Evolutionary conservation across 1,140 invertebrate species (phyloP).

Genomic region (Notospermus geniculatus): DNA sequence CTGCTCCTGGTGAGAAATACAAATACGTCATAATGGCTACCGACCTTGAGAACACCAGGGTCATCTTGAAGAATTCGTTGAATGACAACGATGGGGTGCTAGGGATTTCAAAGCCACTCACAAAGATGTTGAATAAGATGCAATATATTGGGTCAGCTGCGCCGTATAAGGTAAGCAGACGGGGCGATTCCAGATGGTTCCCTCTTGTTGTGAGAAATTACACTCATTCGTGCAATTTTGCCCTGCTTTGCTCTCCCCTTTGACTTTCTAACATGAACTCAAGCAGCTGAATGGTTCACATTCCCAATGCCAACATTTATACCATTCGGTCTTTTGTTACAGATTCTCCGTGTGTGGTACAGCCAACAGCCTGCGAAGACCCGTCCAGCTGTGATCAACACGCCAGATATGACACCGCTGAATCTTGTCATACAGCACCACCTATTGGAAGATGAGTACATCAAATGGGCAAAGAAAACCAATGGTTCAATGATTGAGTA

Average conservation of each 20-base stretch:
- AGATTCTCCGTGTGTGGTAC: constrained; percentile 21
- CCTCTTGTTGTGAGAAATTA: too few species aligned
- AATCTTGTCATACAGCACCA: constrained; percentile 23
- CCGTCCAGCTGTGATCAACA: constrained; percentile 20
- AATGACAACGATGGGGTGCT: background rate
- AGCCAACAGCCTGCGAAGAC: constrained; percentile 15
- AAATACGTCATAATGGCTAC: constrained; percentile 5
- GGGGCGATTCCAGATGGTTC: too few species aligned
- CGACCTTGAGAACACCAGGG: background rate
- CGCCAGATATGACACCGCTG: constrained; percentile 19
- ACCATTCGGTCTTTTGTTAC: background rate
- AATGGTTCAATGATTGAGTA: constrained; percentile 23
- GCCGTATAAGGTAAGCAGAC: constrained; percentile 9
- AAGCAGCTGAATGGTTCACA: too few species aligned
- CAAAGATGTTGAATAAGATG: background rate
- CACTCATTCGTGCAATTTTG: too few species aligned
- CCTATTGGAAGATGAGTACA: constrained; percentile 20
- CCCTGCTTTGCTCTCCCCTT: too few species aligned
- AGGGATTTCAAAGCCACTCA: background rate
- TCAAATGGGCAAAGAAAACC: constrained; percentile 16
- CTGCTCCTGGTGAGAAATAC: background rate
- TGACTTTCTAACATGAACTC: too few species aligned
- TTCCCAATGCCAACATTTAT: too few species aligned
- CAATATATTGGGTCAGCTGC: background rate
- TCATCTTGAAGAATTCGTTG: background rate